These are phyloP conservation scores for Pemphredon lugubris DNA, from an alignment of 2,888 invertebrate species.

Conservation along the genomic window DNA sequence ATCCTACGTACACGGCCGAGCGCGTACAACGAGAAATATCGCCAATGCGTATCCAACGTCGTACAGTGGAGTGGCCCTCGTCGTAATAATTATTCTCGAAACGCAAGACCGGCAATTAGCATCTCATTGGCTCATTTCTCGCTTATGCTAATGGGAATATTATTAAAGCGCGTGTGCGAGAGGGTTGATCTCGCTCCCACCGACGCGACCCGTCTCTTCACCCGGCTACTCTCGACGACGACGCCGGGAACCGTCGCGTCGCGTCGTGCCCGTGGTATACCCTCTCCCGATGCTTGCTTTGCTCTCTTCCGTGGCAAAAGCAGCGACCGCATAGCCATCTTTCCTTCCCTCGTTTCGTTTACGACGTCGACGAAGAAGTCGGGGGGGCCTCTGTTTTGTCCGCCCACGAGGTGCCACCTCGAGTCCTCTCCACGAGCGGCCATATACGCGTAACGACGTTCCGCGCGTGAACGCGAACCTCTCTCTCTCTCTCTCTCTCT, in stretches of 20 bases:
- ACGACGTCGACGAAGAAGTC: conserved; percentile 56
- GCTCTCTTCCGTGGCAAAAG: conserved; percentile 53
- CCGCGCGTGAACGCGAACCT: neutral
- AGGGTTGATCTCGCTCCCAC: conserved; percentile 53
- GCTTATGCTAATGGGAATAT: conserved; percentile 76
- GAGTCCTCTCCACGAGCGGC: conserved; percentile 35
- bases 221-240: neutral
- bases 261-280: too few relatives aligned
- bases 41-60: conserved; percentile 34
- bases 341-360: conserved; percentile 61
- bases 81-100: conserved; percentile 74
- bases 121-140: conserved; percentile 79
- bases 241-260: conserved; percentile 13
- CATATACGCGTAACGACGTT: neutral
- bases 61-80: conserved; percentile 42
- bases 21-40: conserved; percentile 34
- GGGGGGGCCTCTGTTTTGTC: conserved; percentile 50
- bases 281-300: conserved; percentile 67
- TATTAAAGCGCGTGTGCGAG: conserved; percentile 70
- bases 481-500: too few relatives aligned
- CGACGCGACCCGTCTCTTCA: neutral
- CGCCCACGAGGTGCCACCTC: conserved; percentile 73
- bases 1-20: neutral
- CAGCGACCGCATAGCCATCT: conserved; percentile 26
- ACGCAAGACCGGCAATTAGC: conserved; percentile 77